Base-by-base conservation (phyloP, 2,113 vertebrate species). In the Oostethus manadensis region DNA sequence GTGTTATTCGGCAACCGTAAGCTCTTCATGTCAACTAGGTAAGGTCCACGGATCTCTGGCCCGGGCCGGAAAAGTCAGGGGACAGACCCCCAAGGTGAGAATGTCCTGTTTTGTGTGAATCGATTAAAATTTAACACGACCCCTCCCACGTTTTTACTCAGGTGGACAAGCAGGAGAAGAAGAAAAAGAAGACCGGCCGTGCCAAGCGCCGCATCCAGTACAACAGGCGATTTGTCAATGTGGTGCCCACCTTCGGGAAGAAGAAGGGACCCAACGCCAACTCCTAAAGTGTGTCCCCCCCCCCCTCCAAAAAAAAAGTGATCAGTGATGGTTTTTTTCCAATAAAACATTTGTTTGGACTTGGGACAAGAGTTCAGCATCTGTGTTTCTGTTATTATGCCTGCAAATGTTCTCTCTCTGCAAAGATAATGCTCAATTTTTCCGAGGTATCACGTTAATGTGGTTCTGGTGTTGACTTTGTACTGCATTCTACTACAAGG, bases 91-190 rank as follows among this genome's bases (percentile, higher is more conserved):
- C 49, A 92, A 92, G 81, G 90, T 92, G 64, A 64, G 15, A 5
- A 33, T 10, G 13, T 14, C 38, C 10, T 42, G 11, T 35, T 35
- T 42, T 42, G 38, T 14, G 1, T 14, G 13, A 13, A 14, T 23
- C 26, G 4, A 51, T 51, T 21, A 51, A 5, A n/a, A 33, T 18
- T 40, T 6, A 20, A 17, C 47, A 22, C 14, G 3, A 13, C 0
- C 8, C 14, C 48, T 26, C 7, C 29, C 29, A 7, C 8, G 21
- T 9, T 20, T 22, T 8, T 1, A 4, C 75, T n/a, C 58, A 91
- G 90, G 91, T 92, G 40, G 91, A 92, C 53, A 92, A 92, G 71
- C 90, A 92, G 79, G 91, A 92, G 78, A 92, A 92, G 73, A 92
- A 91, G 78, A 92, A 92, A 6, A 92, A 92, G 88, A 92, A 88